Conservation (phyloP, 2,888 invertebrate genomes). For the Protodeltote pygarga region DNA sequence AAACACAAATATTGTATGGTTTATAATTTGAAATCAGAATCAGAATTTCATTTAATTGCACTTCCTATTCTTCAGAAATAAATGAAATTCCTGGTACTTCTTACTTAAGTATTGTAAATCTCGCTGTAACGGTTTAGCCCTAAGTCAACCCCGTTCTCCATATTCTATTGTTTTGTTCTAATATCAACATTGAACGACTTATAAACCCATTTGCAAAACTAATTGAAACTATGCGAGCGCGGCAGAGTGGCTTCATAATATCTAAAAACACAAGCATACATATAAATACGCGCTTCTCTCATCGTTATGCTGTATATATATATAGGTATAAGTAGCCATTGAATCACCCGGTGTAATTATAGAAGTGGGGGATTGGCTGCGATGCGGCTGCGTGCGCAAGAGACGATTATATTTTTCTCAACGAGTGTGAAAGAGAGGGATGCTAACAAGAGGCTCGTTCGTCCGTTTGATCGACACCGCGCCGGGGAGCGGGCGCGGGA, state of each 20-base stretch:
- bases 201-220: constrained; percentile 66
- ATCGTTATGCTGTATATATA: constrained; percentile 80
- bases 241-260: constrained; percentile 72
- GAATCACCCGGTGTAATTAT: constrained; percentile 87
- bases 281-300: constrained; percentile 78
- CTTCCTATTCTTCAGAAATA: no score
- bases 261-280: constrained; percentile 79
- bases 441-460: constrained; percentile 86
- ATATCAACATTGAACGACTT: constrained; percentile 38
- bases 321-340: constrained; percentile 86
- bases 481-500: constrained; percentile 83
- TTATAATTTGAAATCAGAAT: neutral
- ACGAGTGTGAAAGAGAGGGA: constrained; percentile 70
- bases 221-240: constrained; percentile 66
- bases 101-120: neutral
- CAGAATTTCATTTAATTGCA: no score
- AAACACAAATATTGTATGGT: no score
- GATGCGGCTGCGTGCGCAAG: constrained; percentile 76
- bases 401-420: constrained; percentile 62
- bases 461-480: constrained; percentile 87
- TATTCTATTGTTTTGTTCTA: constrained; percentile 8
- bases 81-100: constrained; percentile 1
- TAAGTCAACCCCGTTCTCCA: neutral
- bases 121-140: neutral
- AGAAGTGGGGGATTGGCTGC: constrained; percentile 87